Evolutionary conservation across 2,113 vertebrate species (phyloP), one percentile per base, ranked within the genome.

Genomic region (Emydocephalus ijimae): DNA sequence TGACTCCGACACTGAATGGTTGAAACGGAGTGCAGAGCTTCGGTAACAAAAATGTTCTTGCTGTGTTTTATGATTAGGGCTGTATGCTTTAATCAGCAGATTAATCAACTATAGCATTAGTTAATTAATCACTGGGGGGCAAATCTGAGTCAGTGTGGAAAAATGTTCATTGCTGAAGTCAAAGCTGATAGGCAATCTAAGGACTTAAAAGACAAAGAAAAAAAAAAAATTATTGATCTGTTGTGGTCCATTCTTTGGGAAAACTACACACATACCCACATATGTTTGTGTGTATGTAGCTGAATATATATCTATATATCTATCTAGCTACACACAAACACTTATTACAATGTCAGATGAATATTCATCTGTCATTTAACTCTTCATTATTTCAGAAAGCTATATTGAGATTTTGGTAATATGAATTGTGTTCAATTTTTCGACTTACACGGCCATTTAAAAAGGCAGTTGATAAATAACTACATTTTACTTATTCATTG

Each of bases 81-180:
- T 81, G 74, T 81, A 81, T 39, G 74, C 34, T 81, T 85, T 87
- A 87, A 87, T 87, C 85, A 87, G 91, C 52, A 91, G 91, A 88
- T 64, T 87, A 87, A 91, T 87, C 85, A 92, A 34, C 85, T 92
- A 92, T 61, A 87, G 48, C 29, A n/a, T 92, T 50, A 91, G 23
- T 52, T 61, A n/a, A 34, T 52, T 61, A n/a, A 64, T 64, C 56
- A 87, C 43, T 87, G 2, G 20, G 85, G 56, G 56, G 45, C 5
- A 87, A 52, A 52, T 64, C 20, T 87, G 39, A 87, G 61, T 92
- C 26, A 4, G 18, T 23, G 26, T 87, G 55, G 56, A 89, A 34
- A 56, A 89, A 56, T 56, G 54, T 89, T 88, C 52, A 34, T 88
- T 21, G 87, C 55, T 57, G 54, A 23, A 89, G 87, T 39, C 34